Evolutionary conservation across 64 coral and sea anemone genomes (phyloP).

Genomic region (Montipora efflorescens): DNA sequence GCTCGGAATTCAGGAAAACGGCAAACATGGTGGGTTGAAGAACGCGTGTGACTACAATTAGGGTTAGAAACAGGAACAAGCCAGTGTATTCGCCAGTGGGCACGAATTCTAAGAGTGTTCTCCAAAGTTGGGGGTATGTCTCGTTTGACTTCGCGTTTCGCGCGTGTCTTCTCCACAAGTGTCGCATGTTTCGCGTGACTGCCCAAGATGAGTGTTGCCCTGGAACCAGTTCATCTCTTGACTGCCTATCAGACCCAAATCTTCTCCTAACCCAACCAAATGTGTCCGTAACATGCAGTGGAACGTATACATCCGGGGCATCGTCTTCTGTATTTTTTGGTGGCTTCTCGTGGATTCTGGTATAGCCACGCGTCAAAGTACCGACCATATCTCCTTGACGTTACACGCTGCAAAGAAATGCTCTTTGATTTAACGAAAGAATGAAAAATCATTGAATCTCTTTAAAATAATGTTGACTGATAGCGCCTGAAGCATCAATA

Average conservation of each 20-base stretch:
- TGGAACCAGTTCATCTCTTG: constrained; percentile 2
- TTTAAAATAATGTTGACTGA: too few relatives aligned
- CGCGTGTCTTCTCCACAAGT: constrained; percentile 14
- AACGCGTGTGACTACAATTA: not conserved
- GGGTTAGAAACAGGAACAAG: not conserved
- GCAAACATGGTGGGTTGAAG: constrained; percentile 27
- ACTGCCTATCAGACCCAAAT: not conserved
- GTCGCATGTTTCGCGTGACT: not conserved
- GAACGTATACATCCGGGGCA: not conserved
- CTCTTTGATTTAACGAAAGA: too few relatives aligned
- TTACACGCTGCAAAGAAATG: not conserved
- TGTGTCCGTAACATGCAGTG: not conserved
- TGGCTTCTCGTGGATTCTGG: not conserved
- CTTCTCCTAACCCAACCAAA: constrained; percentile 11
- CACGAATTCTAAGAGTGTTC: not conserved
- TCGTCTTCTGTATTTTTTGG: not conserved
- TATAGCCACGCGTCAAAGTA: not conserved
- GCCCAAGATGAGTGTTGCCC: not conserved
- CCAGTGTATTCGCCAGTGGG: not conserved
- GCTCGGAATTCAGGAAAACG: not conserved
- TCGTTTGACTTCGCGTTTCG: not conserved
- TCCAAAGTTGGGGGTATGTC: not conserved
- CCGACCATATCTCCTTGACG: not conserved
- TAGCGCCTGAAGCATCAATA: too few relatives aligned
- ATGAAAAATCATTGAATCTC: too few relatives aligned